A percentile compares a stretch with the other conserved stretches of the same genome.
Conservation (phyloP, 2,888 invertebrate species). For the Patella ulyssiponensis region DNA sequence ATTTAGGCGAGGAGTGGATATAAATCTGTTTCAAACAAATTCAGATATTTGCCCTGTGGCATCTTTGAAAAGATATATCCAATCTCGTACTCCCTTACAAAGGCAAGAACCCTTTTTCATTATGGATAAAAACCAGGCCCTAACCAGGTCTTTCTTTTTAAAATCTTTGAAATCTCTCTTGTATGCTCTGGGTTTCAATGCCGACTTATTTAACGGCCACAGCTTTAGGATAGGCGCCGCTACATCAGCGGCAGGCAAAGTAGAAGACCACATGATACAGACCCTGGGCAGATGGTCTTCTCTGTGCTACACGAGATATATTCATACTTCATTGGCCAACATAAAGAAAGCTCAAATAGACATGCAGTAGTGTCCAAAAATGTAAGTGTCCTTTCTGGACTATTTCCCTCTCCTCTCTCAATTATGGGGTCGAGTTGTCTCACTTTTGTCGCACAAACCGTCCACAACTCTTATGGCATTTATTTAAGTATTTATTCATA, state of each 20-base stretch:
- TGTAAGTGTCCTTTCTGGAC: no score
- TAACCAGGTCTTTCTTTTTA: neutral
- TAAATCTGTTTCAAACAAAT: neutral
- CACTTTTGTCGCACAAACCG: no score
- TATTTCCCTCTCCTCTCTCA: no score
- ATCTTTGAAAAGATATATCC: neutral
- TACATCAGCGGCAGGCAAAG: neutral
- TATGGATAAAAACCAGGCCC: neutral
- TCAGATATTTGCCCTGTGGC: conserved; percentile 1
- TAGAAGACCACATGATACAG: neutral
- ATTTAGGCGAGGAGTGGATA: neutral
- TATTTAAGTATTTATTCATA: no score
- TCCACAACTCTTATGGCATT: no score
- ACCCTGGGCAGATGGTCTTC: neutral
- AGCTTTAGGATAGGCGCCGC: neutral
- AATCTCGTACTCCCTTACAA: neutral
- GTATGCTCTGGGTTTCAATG: neutral
- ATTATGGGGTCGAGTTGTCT: no score
- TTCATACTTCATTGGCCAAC: neutral
- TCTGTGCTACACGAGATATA: neutral
- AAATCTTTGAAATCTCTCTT: neutral
- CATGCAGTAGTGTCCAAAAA: no score
- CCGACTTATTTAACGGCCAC: neutral
- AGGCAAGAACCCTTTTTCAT: neutral
- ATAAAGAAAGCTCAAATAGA: no score